phyloP scores from a whole-genome alignment of 2,113 vertebrate genomes.

The Tympanuchus pallidicinctus region DNA sequence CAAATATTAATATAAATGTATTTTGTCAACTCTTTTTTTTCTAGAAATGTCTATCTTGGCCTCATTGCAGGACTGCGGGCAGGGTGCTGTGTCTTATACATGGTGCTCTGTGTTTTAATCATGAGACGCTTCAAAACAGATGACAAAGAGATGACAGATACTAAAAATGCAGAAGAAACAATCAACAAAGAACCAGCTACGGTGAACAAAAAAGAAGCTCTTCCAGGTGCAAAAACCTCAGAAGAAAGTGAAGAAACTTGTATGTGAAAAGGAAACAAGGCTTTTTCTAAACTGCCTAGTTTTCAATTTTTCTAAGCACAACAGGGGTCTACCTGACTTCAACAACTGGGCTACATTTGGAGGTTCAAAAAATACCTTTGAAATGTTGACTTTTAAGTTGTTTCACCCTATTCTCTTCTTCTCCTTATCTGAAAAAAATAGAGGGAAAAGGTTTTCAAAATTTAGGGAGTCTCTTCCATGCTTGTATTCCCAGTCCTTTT shows the following conservation, averaged over 20 bases:
- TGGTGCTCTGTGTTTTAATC: conserved; percentile 62
- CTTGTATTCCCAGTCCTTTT: background rate
- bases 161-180: background rate
- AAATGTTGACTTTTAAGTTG: background rate
- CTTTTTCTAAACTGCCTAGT: background rate
- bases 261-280: conserved; percentile 20
- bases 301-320: background rate
- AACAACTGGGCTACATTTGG: background rate
- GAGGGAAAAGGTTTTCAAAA: background rate
- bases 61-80: conserved; percentile 42
- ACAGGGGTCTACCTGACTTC: background rate
- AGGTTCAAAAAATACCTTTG: background rate
- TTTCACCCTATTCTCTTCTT: background rate
- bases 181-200: background rate
- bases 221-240: conserved; percentile 30
- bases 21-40: background rate
- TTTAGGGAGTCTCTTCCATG: background rate
- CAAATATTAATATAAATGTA: background rate
- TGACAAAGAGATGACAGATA: background rate
- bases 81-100: conserved; percentile 55
- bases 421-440: background rate
- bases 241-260: conserved; percentile 39
- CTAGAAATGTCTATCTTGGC: conserved; percentile 67
- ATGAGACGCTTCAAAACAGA: conserved; percentile 47
- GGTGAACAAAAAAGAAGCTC: conserved; percentile 16